Conservation (phyloP, 1,140 invertebrate genomes). For the Oscheius sp. region DNA sequence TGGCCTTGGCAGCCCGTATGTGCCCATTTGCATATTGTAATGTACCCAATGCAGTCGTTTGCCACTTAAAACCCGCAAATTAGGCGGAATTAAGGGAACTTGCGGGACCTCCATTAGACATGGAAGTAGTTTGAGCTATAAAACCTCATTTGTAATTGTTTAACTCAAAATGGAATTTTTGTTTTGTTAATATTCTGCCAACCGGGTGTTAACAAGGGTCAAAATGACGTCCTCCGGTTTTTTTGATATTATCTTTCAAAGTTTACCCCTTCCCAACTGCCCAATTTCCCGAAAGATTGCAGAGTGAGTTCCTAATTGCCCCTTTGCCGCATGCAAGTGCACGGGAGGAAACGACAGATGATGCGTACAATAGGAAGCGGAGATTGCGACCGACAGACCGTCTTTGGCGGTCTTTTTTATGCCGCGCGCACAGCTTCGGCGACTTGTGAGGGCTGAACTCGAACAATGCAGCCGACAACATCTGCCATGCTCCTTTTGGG, state of each 20-base stretch:
- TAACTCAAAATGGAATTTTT: too few species aligned
- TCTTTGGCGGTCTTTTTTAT: background rate
- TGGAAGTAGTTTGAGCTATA: too few species aligned
- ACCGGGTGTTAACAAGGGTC: too few species aligned
- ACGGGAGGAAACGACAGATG: background rate
- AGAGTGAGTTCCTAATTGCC: too few species aligned
- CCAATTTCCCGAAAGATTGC: background rate
- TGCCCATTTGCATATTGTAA: constrained; percentile 12
- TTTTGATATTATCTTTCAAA: too few species aligned
- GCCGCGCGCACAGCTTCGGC: too few species aligned
- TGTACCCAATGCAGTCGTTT: background rate
- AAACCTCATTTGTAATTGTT: too few species aligned
- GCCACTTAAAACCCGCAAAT: background rate
- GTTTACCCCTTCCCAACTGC: too few species aligned
- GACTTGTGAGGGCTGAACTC: constrained; percentile 2
- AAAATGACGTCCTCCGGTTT: too few species aligned
- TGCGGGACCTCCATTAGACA: too few species aligned
- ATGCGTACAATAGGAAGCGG: constrained; percentile 3
- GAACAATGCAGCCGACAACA: constrained; percentile 3
- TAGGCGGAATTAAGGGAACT: background rate
- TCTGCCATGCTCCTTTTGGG: constrained; percentile 7
- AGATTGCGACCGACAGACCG: constrained; percentile 1
- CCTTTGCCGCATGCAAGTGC: background rate
- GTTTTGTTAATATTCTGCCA: too few species aligned
- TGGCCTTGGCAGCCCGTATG: background rate